phyloP scores from a whole-genome alignment of 2,113 vertebrate species.

The Genyomyrus donnyi region DNA sequence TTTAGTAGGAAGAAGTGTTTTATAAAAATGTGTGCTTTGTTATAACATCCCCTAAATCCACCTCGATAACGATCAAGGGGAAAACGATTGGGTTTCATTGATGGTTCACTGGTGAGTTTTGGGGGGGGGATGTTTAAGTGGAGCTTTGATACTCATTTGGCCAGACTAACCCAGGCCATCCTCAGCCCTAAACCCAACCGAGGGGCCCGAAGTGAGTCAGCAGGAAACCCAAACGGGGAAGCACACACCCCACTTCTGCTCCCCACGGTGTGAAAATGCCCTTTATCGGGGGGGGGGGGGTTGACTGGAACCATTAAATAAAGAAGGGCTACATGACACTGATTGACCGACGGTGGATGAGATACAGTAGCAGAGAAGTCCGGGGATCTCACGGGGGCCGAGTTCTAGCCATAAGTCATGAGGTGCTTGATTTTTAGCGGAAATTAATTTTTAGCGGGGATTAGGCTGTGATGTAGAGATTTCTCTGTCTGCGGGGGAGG shows the following conservation, averaged over 20 bases:
- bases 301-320: conserved; percentile 34
- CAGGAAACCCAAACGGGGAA: background rate
- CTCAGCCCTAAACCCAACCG: background rate
- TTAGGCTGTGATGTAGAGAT: background rate
- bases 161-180: background rate
- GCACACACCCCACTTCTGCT: background rate
- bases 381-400: conserved; percentile 8
- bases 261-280: background rate
- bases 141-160: background rate
- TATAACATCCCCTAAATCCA: background rate
- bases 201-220: background rate
- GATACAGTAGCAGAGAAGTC: conserved; percentile 34
- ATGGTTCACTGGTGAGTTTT: background rate
- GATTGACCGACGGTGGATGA: conserved; percentile 9
- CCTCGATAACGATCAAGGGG: background rate
- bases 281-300: conserved; percentile 13
- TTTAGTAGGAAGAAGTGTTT: background rate
- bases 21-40: background rate
- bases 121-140: background rate
- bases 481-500: background rate
- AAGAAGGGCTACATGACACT: conserved; percentile 14
- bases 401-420: conserved; percentile 30
- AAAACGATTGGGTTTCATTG: background rate
- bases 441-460: too few relatives aligned
- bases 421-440: conserved; percentile 28